phyloP scores from a whole-genome alignment of 2,888 invertebrate genomes.

The Phaonia tiefii region DNA sequence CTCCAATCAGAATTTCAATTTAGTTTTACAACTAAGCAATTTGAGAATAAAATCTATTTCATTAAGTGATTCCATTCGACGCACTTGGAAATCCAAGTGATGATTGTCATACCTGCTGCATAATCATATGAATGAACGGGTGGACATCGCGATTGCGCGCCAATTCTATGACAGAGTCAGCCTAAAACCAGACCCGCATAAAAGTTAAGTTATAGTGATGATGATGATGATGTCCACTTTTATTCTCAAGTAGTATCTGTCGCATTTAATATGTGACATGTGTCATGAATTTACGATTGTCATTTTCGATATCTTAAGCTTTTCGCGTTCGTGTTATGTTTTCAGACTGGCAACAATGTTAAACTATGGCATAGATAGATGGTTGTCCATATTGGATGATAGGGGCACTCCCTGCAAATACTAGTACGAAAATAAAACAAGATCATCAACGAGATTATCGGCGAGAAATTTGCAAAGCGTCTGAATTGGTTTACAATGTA shows the following conservation, averaged over 20 bases:
- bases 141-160: no score
- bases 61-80: conserved; percentile 13
- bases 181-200: no score
- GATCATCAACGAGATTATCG: conserved; percentile 24
- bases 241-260: not conserved
- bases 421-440: conserved; percentile 18
- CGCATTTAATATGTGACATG: conserved; percentile 52
- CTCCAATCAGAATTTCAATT: conserved; percentile 23
- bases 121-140: no score
- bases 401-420: conserved; percentile 38
- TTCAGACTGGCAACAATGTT: conserved; percentile 27
- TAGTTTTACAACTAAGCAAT: not conserved
- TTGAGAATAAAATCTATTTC: conserved; percentile 8
- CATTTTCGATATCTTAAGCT: conserved; percentile 37
- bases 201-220: no score
- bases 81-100: not conserved
- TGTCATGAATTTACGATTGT: conserved; percentile 57
- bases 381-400: not conserved
- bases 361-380: not conserved
- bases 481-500: no score
- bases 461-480: not conserved
- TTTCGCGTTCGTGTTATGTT: not conserved
- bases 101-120: no score
- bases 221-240: no score
- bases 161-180: no score